Base-by-base conservation (phyloP, 2,888 invertebrate genomes). In the Gonocerus acuteangulatus region DNA sequence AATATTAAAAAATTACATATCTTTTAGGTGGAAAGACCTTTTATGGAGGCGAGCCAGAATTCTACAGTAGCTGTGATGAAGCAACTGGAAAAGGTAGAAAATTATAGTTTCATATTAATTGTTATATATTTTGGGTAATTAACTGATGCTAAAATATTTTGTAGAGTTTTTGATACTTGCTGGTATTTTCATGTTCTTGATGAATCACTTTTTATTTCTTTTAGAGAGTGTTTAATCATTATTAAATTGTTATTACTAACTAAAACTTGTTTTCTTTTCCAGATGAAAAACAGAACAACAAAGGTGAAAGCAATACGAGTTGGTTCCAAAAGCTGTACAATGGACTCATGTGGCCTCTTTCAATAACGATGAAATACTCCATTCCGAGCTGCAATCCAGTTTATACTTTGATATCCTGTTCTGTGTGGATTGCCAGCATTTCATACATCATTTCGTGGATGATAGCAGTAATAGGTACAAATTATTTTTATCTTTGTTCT, bases 381-480 rank as follows among this genome's bases (percentile, higher is more conserved):
- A 44, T 54, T 16, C 54, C 54, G n/a, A 16, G 16, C 18, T 42
- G 9, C 19, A 42, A 1, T 15, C 54, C 44, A 16, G 11, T 9
- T 9, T 4, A 42, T 21, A 23, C 54, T 1, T 11, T 54, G 27
- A 9, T 23, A 1, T 16, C 36, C 18, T 54, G 42, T 13, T 16
- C 36, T 18, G 0, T 27, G 9, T 54, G 54, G 54, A 54, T 54
- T 23, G 54, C 22, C 1, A n/a, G 19, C 16, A 7, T 54, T 2
- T 36, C 39, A 11, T 54, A 54, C n/a, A 39, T 54, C 21, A 44
- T 39, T 4, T 36, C 54, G 6, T 54, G 44, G 42, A 39, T 54
- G 42, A 54, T 54, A 18, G 42, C 39, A 39, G 19, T 22, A 16
- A 54, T 54, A 54, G 54, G 54, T 54, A 16, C 34, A 36, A 9